Base-by-base conservation (phyloP, 1,140 invertebrate genomes). In the Nixonia krombeini region DNA sequence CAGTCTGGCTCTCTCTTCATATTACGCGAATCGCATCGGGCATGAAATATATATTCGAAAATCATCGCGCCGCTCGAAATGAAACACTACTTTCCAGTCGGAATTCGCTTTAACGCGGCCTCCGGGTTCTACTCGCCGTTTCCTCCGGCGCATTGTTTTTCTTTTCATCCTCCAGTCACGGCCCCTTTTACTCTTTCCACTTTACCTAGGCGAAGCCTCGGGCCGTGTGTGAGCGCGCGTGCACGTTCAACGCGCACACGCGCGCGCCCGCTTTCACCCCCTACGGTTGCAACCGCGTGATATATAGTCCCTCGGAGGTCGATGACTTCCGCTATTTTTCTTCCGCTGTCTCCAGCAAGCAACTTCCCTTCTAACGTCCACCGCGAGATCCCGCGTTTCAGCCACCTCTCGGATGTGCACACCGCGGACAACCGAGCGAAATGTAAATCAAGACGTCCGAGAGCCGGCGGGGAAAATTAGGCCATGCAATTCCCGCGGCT, bases 321-420 rank as follows among this genome's bases (percentile, higher is more conserved):
- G 89, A 89, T 89, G 89, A 89, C 89, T 89, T 88, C 88, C 87
- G 87, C 89, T 88, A 90, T 90, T 89, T 89, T 89, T 90, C 89
- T 90, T 89, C 87, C 87, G 87, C 89, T 84, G 83, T 85, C 84
- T 85, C 82, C 80, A 84, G 80, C 84, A 85, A 84, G 78, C 82
- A 83, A 84, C 82, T 84, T 83, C 74, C 78, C 81, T 82, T 78
- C 76, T 75, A 80, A 74, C 72, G 70, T 81, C 74, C 75, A 72
- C 71, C 47, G n/a, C 56, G 18, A 46, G 51, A 59, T 69, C 49
- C 49, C 61, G 47, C 51, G 63, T 73, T 73, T 66, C 51, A 69
- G 41, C 68, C 17, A 66, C 58, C 37, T 66, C 62, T 66, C 64
- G 73, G 68, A 71, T 81, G 72, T 79, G 70, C 68, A 63, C 66